These are phyloP conservation scores for Ptychochromis oligacanthus DNA, from an alignment of 2,113 vertebrate genomes.

Conservation along the genomic window DNA sequence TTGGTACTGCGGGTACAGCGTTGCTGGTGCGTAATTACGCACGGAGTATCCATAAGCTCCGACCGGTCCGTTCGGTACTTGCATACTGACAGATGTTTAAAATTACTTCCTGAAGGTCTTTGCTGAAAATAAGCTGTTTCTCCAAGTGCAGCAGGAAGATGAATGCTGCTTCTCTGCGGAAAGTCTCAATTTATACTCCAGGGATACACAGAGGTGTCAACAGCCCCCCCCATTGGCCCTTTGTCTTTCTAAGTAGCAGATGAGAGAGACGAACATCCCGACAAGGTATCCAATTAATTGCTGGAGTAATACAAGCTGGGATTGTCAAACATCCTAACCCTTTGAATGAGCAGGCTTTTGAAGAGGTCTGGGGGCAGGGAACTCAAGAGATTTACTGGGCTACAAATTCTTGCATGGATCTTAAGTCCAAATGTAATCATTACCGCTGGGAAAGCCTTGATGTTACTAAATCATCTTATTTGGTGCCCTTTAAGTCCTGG, in stretches of 20 bases:
- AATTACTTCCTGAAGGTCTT: not conserved
- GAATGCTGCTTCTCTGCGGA: conserved; percentile 42
- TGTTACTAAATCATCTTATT: conserved; percentile 81
- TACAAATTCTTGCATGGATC: conserved; percentile 83
- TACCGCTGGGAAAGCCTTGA: conserved; percentile 81
- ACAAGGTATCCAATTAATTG: conserved; percentile 86
- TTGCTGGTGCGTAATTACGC: conserved; percentile 64
- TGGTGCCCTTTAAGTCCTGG: conserved; percentile 70
- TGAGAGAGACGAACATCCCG: conserved; percentile 81
- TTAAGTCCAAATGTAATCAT: conserved; percentile 80
- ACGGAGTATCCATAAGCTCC: conserved; percentile 66
- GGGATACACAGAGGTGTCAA: conserved; percentile 77
- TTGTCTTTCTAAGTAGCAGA: conserved; percentile 82
- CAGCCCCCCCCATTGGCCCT: conserved; percentile 69
- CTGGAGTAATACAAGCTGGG: conserved; percentile 82
- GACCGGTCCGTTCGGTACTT: conserved; percentile 58
- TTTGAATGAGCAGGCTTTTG: conserved; percentile 80
- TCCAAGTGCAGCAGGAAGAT: conserved; percentile 27
- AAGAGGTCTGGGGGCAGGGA: conserved; percentile 64
- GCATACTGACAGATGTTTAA: conserved; percentile 62
- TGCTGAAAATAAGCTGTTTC: not conserved
- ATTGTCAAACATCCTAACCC: conserved; percentile 82
- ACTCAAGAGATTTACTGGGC: conserved; percentile 64
- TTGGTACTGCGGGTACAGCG: conserved; percentile 56
- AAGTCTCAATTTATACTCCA: conserved; percentile 72